These are phyloP conservation scores for Troilus luridus DNA, from an alignment of 2,888 invertebrate species.

Conservation along the genomic window DNA sequence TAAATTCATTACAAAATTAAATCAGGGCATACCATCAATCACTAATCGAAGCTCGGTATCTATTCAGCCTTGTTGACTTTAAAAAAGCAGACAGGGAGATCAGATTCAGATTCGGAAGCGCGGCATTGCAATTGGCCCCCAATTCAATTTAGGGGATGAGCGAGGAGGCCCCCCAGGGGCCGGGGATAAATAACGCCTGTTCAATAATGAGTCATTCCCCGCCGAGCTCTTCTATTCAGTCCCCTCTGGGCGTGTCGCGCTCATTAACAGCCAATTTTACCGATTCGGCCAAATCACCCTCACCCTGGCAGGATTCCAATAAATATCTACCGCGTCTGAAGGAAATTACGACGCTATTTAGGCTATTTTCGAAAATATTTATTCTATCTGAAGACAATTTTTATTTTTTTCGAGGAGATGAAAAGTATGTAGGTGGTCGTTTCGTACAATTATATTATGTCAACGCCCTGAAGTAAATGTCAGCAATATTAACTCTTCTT, in stretches of 20 bases:
- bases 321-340: not conserved
- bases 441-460: too few relatives aligned
- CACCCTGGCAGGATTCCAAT: not conserved
- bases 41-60: not conserved
- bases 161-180: not conserved
- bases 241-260: not conserved
- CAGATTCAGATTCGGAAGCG: not conserved
- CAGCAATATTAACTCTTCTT: too few relatives aligned
- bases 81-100: not conserved
- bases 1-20: not conserved
- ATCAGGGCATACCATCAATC: not conserved
- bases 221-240: not conserved
- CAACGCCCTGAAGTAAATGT: too few relatives aligned
- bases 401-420: not conserved
- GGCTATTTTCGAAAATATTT: not conserved
- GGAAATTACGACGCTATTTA: not conserved
- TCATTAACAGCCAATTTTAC: slow-evolving; percentile 11
- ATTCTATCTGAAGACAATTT: not conserved
- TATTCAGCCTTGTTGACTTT: not conserved
- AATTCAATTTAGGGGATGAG: slow-evolving; percentile 28
- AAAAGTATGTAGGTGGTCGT: not conserved
- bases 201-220: slow-evolving; percentile 21
- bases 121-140: slow-evolving; percentile 38
- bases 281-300: not conserved
- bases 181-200: not conserved